A percentile compares a stretch with the other conserved stretches of the same genome.
Conservation (phyloP, 2,797 vertebrate genomes). For the Coregonus ussuriensis region DNA sequence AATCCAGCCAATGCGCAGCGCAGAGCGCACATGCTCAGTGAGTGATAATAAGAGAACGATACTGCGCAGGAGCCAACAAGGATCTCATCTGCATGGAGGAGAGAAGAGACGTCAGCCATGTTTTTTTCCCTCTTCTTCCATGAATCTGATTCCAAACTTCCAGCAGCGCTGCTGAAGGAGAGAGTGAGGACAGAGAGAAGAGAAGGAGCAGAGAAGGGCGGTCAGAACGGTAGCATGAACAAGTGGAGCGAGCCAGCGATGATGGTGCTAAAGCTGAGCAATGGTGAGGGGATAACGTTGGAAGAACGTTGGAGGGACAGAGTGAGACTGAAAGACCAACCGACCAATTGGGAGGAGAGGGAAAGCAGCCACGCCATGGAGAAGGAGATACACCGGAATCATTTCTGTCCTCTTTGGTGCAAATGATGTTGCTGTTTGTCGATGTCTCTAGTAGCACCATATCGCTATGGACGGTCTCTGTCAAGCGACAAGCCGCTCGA, state of each 20-base stretch:
- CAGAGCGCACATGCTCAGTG: constrained; percentile 41
- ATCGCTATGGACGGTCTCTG: neutral
- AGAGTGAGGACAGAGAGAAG: constrained; percentile 34
- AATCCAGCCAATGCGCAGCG: constrained; percentile 52
- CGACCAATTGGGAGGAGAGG: constrained; percentile 22
- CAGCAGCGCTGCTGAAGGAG: constrained; percentile 39
- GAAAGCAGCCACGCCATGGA: neutral
- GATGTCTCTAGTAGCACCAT: neutral
- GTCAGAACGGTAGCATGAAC: constrained; percentile 28
- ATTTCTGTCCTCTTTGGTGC: constrained; percentile 18
- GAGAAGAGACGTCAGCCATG: constrained; percentile 44
- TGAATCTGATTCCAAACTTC: constrained; percentile 57
- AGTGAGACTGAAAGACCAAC: neutral
- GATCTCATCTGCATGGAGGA: constrained; percentile 55
- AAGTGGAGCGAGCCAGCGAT: constrained; percentile 28
- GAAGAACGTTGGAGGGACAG: constrained; percentile 20
- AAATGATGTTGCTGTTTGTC: constrained; percentile 28
- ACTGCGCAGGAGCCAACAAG: constrained; percentile 54
- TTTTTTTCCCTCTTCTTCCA: constrained; percentile 36
- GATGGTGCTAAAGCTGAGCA: constrained; percentile 40
- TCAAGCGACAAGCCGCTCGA: constrained; percentile 28
- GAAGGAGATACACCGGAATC: constrained; percentile 17
- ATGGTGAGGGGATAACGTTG: constrained; percentile 45
- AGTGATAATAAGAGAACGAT: constrained; percentile 47
- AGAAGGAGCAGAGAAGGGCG: constrained; percentile 37